Conservation (phyloP, 2,797 vertebrate genomes). For the Phoeniculus purpureus region DNA sequence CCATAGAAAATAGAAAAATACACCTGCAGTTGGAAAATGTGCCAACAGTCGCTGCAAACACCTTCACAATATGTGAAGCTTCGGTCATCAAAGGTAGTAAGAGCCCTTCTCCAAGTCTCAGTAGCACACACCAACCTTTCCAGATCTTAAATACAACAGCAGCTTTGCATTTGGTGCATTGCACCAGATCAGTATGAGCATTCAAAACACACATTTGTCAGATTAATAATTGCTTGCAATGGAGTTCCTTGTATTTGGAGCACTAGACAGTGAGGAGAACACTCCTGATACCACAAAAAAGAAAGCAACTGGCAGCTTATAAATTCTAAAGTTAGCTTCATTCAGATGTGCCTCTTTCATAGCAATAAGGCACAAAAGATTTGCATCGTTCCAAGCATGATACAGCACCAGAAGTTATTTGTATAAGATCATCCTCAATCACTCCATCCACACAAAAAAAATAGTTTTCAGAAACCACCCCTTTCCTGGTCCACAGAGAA, state of each 20-base stretch:
- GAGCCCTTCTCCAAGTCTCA: background rate
- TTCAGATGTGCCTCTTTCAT: background rate
- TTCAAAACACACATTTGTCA: background rate
- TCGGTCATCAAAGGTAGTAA: background rate
- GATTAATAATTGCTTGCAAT: background rate
- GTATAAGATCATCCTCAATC: background rate
- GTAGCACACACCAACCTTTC: background rate
- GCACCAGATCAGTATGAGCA: background rate
- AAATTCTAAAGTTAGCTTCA: background rate
- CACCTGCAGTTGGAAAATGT: background rate
- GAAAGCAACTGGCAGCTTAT: background rate
- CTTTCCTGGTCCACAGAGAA: background rate
- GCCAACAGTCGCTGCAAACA: background rate
- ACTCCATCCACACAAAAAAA: background rate
- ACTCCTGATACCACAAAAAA: background rate
- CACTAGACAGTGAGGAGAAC: background rate
- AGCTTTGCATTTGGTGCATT: background rate
- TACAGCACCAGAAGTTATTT: background rate
- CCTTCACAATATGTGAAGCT: background rate
- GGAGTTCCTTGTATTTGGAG: background rate
- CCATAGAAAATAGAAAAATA: background rate
- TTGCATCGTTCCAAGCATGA: background rate
- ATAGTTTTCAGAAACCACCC: background rate
- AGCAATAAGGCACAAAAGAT: background rate
- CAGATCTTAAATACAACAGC: background rate